phyloP scores from a whole-genome alignment of 2,888 invertebrate genomes.

The Drosophila subsilvestris region DNA sequence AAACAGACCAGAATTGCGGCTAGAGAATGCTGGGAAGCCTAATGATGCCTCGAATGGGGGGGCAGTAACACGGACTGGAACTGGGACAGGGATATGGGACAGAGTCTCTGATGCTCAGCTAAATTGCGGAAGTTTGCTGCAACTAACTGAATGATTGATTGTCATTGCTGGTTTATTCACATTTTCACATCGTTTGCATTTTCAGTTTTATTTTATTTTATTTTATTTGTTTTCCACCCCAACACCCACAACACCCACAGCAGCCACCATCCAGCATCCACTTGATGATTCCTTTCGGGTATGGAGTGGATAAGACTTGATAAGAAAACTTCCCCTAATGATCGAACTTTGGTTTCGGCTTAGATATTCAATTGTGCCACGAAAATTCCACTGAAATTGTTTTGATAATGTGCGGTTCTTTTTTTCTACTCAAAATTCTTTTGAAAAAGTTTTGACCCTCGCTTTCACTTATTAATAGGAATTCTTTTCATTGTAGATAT shows the following conservation, averaged over 20 bases:
- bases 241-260: neutral
- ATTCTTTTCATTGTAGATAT: neutral
- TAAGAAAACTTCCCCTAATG: constrained; percentile 47
- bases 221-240: constrained; percentile 12
- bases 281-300: constrained; percentile 32
- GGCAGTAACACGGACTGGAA: neutral
- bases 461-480: neutral
- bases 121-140: constrained; percentile 71
- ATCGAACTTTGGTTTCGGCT: constrained; percentile 24
- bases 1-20: constrained; percentile 62
- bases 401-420: neutral
- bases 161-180: constrained; percentile 63
- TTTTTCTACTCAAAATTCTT: neutral
- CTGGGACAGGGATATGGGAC: neutral
- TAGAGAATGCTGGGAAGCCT: constrained; percentile 70
- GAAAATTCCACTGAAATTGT: neutral
- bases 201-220: constrained; percentile 7
- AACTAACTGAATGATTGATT: constrained; percentile 73
- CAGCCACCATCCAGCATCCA: neutral
- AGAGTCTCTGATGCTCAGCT: constrained; percentile 14
- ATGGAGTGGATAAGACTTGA: constrained; percentile 39
- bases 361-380: neutral
- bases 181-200: constrained; percentile 50
- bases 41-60: constrained; percentile 57
- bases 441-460: neutral